Evolutionary conservation across 2,797 vertebrate genomes (phyloP).

Genomic region (Danio jaintianensis): DNA sequence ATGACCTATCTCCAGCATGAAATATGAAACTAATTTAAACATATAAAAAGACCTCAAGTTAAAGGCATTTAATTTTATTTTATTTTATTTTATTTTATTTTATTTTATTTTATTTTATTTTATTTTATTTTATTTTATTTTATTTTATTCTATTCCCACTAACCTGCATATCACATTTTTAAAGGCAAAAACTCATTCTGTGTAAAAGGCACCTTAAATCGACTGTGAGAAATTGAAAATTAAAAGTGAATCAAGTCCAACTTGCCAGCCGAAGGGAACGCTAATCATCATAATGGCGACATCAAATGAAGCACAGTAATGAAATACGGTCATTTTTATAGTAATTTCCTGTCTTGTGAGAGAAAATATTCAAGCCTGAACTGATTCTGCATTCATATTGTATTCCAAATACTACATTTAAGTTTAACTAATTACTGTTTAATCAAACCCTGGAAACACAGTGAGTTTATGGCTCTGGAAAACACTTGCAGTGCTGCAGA

Average conservation of each 20-base stretch:
- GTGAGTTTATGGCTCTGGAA: neutral
- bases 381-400: slow-evolving; percentile 13
- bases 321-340: neutral
- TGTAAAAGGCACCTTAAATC: neutral
- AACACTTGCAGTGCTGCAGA: slow-evolving; percentile 5
- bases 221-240: neutral
- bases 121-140: no score
- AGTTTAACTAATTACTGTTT: neutral
- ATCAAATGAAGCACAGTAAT: neutral
- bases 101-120: no score
- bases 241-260: slow-evolving; percentile 1
- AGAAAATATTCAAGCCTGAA: neutral
- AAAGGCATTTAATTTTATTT: no score
- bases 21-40: no score
- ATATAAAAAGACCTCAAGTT: no score
- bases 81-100: no score
- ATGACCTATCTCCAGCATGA: no score
- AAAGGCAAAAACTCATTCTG: neutral
- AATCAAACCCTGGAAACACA: neutral
- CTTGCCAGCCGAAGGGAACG: neutral
- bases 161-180: neutral
- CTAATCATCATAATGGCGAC: slow-evolving; percentile 19
- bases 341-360: neutral
- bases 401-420: neutral
- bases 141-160: no score